Percentiles rank a stretch among this genome's conserved stretches.
These are phyloP conservation scores for Stomorhina lunata DNA, from an alignment of 2,888 invertebrate species.

Conservation along the genomic window DNA sequence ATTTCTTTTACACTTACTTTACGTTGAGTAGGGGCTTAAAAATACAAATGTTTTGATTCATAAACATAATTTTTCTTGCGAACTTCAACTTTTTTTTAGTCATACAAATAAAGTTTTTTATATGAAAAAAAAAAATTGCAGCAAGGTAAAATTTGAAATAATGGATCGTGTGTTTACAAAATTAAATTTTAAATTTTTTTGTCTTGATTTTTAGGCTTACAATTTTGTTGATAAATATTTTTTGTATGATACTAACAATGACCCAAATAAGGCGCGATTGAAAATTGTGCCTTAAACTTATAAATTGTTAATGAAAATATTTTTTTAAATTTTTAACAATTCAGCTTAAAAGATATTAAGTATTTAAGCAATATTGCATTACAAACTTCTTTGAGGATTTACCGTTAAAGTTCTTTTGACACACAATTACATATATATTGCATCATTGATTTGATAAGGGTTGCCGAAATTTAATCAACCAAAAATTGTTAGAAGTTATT, in stretches of 20 bases:
- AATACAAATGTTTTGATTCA: conserved; percentile 43
- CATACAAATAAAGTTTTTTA: background rate
- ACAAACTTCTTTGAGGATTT: no score
- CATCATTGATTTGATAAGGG: no score
- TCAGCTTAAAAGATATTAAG: no score
- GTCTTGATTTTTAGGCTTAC: conserved; percentile 31
- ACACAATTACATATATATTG: no score
- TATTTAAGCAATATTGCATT: no score
- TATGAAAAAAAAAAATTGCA: conserved; percentile 19
- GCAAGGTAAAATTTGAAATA: conserved; percentile 51
- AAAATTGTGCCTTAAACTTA: no score
- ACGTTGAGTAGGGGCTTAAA: conserved; percentile 3
- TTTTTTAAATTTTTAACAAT: no score
- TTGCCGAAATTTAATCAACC: no score
- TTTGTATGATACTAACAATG: conserved; percentile 17
- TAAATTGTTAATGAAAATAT: no score
- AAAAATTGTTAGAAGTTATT: no score
- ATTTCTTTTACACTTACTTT: no score
- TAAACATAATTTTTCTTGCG: background rate
- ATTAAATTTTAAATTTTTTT: conserved; percentile 24
- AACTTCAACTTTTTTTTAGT: conserved; percentile 5
- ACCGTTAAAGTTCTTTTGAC: no score
- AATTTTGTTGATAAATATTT: conserved; percentile 32
- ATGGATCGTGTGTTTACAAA: conserved; percentile 28
- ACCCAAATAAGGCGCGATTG: conserved; percentile 18